Base-by-base conservation (phyloP, 2,797 vertebrate genomes). In the Gymnoscopelus microlampas region DNA sequence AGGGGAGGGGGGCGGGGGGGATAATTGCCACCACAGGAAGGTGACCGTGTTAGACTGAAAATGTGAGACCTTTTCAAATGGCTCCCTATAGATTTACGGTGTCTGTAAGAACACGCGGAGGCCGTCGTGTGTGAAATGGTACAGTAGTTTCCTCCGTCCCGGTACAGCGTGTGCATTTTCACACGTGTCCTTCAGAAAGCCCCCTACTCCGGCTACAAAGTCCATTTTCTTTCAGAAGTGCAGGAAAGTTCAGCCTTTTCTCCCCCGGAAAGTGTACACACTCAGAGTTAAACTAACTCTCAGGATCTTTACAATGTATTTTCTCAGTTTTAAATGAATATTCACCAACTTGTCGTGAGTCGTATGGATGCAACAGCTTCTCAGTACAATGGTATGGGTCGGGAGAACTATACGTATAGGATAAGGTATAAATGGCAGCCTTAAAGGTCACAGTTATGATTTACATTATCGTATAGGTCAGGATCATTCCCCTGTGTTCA, bases 371-470 rank as follows among this genome's bases (percentile, higher is more conserved):
- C 39, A 10, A 44, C 39, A 44, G 39, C 39, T 44, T 44, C 39
- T 44, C 39, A 9, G 32, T 2, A 32, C 32, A 32, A 32, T 32
- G 39, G 8, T 39, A 9, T 44, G 39, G 8, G 9, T 7, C 8
- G 9, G 7, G 8, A 3, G 5, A 10, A 44, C 39, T 44, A 10
- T 39, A 8, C 8, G 39, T 39, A 9, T 39, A 9, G 59, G 48
- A 74, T 61, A 49, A 60, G 26, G 56, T 60, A 9, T 10, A 53
- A 60, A 68, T 62, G 68, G 56, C 59, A 69, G 55, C 58, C 13
- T 24, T 5, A 75, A 79, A 79, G 72, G 69, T 79, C 77, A 75
- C 39, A 19, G 32, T 48, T 53, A 62, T 68, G 60, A 78, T 75
- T 75, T 63, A 60, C 66, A 65, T 65, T 70, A 51, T 4, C 8